Base-by-base conservation (phyloP, 2,888 invertebrate genomes). In the Macroteleia sp. region DNA sequence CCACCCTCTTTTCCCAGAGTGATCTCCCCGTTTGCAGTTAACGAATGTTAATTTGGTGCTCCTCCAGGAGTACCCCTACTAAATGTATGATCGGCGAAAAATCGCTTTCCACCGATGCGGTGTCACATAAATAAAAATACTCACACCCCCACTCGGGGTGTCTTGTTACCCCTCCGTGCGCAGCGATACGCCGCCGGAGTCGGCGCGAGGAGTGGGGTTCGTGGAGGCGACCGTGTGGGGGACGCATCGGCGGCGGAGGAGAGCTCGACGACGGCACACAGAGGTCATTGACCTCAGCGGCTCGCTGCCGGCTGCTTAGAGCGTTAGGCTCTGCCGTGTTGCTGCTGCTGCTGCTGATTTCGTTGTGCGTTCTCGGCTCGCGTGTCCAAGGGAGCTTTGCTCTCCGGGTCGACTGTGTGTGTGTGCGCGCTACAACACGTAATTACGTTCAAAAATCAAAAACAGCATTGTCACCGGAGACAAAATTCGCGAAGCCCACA, bases 241-340 rank as follows among this genome's bases (percentile, higher is more conserved):
- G 66, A 66, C 73, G 56, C 69, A 41, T 41, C 66, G 69, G 66
- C 82, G 83, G 82, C 79, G 83, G 87, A 86, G 88, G 88, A 86
- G 88, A 87, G 83, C 86, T 84, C 88, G 87, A 85, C 89, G 88
- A 88, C 88, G 89, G 86, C 89, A 84, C 86, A 86, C 85, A 76
- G 88, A 89, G 90, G 91, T 90, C 91, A 88, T 91, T 91, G 91
- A 91, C 91, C 91, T 84, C 84, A 89, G 90, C 89, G 88, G 90
- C 90, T 89, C 86, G 89, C 89, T 90, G 90, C 90, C 90, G 90
- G 90, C 91, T 90, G 91, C 89, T 69, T 89, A 88, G 89, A 89
- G 88, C 87, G 90, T 86, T 89, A 85, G 82, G 86, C 85, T 85
- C 82, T 83, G 83, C 82, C 82, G 85, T 75, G 82, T 82, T 82